Conservation (phyloP, 2,113 vertebrate genomes). For the Mesembrinibis cayennensis region DNA sequence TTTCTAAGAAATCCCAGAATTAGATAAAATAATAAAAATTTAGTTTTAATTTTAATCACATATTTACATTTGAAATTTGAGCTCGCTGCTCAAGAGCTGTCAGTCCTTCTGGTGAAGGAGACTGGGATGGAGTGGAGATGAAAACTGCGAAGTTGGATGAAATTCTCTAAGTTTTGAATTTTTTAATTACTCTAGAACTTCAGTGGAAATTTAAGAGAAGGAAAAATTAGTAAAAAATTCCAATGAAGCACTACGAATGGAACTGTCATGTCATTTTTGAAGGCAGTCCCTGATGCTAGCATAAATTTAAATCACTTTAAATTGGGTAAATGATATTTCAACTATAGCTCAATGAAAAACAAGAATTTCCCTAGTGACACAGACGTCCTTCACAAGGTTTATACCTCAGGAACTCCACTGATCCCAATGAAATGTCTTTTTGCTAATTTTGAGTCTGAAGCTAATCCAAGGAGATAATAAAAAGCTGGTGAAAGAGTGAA, state of each 20-base stretch:
- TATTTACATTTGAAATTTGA: neutral
- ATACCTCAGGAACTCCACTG: neutral
- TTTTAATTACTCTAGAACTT: neutral
- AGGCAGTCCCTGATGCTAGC: neutral
- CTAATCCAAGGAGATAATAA: constrained; percentile 9
- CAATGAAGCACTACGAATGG: neutral
- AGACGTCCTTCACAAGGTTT: neutral
- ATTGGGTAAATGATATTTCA: constrained; percentile 12
- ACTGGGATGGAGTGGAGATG: neutral
- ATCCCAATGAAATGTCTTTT: neutral
- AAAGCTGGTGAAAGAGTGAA: neutral
- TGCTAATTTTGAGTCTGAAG: constrained; percentile 29
- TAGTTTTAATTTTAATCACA: neutral
- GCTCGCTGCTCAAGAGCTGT: neutral
- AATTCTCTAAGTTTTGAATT: neutral
- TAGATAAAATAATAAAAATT: neutral
- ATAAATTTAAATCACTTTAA: constrained; percentile 35
- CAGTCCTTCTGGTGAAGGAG: neutral
- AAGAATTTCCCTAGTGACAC: neutral
- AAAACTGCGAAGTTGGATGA: neutral
- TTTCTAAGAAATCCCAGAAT: neutral
- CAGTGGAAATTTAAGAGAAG: neutral
- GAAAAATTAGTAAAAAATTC: neutral
- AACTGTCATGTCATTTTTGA: neutral
- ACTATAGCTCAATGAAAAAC: constrained; percentile 5